Evolutionary conservation across 1,140 invertebrate genomes (phyloP).

Genomic region (Papilio xuthus): DNA sequence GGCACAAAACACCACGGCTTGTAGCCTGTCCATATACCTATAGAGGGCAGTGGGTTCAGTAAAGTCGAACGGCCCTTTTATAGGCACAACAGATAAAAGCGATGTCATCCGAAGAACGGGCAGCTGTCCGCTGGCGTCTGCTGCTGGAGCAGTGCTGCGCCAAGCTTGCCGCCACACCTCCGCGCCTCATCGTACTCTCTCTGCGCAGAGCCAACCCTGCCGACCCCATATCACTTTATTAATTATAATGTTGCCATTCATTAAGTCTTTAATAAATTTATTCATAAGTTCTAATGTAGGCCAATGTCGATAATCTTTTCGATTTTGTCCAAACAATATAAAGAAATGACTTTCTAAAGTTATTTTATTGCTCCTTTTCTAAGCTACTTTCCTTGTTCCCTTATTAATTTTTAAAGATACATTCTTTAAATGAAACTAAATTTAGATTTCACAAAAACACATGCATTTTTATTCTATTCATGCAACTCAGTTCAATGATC

Average conservation of each 20-base stretch:
- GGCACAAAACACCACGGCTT: too few species aligned
- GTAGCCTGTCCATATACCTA: too few species aligned
- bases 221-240: conserved; percentile 73
- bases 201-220: conserved; percentile 63
- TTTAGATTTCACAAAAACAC: background rate
- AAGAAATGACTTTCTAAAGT: background rate
- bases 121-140: conserved; percentile 58
- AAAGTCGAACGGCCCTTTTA: too few species aligned
- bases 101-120: conserved; percentile 58
- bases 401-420: too few species aligned
- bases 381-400: background rate
- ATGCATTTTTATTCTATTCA: background rate
- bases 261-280: background rate
- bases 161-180: conserved; percentile 59
- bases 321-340: background rate
- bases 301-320: background rate
- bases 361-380: background rate
- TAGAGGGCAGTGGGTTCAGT: too few species aligned
- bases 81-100: conserved; percentile 55
- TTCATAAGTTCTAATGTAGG: background rate
- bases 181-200: conserved; percentile 60
- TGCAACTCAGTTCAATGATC: background rate
- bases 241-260: conserved; percentile 26
- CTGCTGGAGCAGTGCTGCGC: conserved; percentile 67
- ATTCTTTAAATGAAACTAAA: background rate